A percentile compares a stretch with the other conserved stretches of the same genome.
These are phyloP conservation scores for Tetheella fluctuosa DNA, from an alignment of 2,888 invertebrate species.

Conservation along the genomic window DNA sequence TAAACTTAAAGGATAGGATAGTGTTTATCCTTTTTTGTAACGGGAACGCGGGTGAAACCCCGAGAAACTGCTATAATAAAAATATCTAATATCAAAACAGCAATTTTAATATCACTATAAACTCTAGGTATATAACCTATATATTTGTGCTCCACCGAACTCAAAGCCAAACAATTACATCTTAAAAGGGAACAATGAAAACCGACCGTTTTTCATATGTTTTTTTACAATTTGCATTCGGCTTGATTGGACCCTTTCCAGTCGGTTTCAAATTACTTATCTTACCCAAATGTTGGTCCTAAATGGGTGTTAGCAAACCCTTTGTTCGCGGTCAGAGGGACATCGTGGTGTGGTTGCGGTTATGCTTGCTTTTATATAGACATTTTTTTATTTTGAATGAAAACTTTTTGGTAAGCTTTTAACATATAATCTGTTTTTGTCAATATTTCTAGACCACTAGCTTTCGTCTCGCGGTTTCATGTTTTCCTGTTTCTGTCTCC, in stretches of 20 bases:
- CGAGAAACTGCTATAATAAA: too few species aligned
- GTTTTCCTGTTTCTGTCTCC: too few species aligned
- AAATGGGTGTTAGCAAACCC: conserved; percentile 19
- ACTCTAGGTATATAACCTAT: too few species aligned
- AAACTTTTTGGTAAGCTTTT: neutral
- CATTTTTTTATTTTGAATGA: neutral
- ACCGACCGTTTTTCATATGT: conserved; percentile 15
- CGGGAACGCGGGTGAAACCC: too few species aligned
- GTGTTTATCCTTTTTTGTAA: too few species aligned
- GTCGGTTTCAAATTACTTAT: conserved; percentile 27
- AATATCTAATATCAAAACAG: too few species aligned
- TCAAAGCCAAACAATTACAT: neutral
- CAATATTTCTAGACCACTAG: neutral
- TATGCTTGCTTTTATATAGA: neutral
- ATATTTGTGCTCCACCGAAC: neutral
- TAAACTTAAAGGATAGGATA: too few species aligned
- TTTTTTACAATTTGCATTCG: conserved; percentile 21
- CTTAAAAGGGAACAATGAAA: neutral
- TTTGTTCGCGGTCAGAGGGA: conserved; percentile 14
- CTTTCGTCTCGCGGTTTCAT: too few species aligned
- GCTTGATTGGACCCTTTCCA: conserved; percentile 26
- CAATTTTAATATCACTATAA: too few species aligned
- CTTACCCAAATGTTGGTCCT: conserved; percentile 14
- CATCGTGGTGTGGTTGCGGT: neutral
- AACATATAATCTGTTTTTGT: neutral